Base-by-base conservation (phyloP, 2,113 vertebrate species). In the Cepphus grylle region DNA sequence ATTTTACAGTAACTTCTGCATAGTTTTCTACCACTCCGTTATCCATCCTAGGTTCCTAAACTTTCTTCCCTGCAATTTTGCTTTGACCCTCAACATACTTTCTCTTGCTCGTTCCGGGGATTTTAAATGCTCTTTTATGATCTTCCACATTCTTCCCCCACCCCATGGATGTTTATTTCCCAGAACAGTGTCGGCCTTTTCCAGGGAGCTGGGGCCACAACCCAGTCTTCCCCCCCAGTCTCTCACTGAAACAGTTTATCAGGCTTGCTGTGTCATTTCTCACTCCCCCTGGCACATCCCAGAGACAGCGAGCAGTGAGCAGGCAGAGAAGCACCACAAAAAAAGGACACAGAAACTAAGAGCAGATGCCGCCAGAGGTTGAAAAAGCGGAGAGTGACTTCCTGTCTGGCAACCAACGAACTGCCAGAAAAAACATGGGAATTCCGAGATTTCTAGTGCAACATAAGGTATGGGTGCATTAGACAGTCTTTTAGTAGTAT, bases 381-480 rank as follows among this genome's bases (percentile, higher is more conserved):
- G 82, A 92, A 96, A 93, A 86, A 65, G 77, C 69, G 86, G 71
- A 79, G 81, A 80, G 22, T 53, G 83, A 94, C 92, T 97, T 96
- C 97, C 94, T 96, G 97, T 76, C 73, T 94, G 78, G 80, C 53
- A 92, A 58, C 67, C 53, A 88, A 79, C 67, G 45, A 92, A 9
- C 34, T 96, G 79, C 67, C 93, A 97, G 86, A 89, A 94, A 96
- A 95, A 89, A 78, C 77, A 96, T 61, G 86, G 95, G 86, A 95
- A 96, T 97, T 91, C 94, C 92, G 86, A 94, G 56, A 94, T 92
- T 91, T 72, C 55, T 43, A 91, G 30, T 21, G 49, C 13, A 89
- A 53, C 9, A 0, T 61, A 65, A 88, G 47, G 34, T 81, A 94
- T 8, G 49, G 15, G n/a, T 65, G 36, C 62, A 78, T 43, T 43